Evolutionary conservation across 37 sponge, comb jelly and placozoan species (phyloP).

Genomic region (Tethya wilhelma): DNA sequence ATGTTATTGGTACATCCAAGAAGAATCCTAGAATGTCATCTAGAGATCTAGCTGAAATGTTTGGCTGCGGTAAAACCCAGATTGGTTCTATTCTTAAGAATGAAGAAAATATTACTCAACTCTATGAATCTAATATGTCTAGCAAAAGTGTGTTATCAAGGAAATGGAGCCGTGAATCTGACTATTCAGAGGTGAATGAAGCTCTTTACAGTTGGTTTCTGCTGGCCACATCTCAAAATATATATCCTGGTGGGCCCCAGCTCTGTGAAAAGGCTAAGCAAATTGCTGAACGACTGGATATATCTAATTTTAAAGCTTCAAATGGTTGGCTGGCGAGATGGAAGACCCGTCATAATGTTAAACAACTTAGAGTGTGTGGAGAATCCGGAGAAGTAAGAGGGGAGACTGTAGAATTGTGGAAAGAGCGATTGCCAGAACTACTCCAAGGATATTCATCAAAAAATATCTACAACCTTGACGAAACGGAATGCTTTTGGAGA

Average conservation of each 20-base stretch:
- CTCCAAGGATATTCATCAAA: constrained; percentile 18
- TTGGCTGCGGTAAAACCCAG: constrained; percentile 53
- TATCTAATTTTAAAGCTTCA: constrained; percentile 55
- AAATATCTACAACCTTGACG: constrained; percentile 56
- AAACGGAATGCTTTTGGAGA: constrained; percentile 45
- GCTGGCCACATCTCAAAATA: constrained; percentile 31
- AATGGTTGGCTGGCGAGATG: constrained; percentile 66
- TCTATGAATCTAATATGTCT: constrained; percentile 22
- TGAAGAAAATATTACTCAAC: constrained; percentile 34
- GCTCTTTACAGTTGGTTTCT: constrained; percentile 30
- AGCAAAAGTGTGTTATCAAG: too few species aligned
- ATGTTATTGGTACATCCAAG: too few species aligned
- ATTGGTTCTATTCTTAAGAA: constrained; percentile 41
- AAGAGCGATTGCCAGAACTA: constrained; percentile 53
- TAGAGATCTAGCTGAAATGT: constrained; percentile 33
- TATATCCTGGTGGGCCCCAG: constrained; percentile 48
- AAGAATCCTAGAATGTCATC: constrained; percentile 1
- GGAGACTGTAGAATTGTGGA: constrained; percentile 58
- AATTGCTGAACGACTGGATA: constrained; percentile 53
- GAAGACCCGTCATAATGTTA: constrained; percentile 64
- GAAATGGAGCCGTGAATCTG: neutral
- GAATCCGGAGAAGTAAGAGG: constrained; percentile 59
- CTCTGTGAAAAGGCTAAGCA: constrained; percentile 49
- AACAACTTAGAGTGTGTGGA: constrained; percentile 60
- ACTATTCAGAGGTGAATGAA: constrained; percentile 38